Base-by-base conservation (phyloP, 2,888 invertebrate species). In the Rhagonycha lutea region DNA sequence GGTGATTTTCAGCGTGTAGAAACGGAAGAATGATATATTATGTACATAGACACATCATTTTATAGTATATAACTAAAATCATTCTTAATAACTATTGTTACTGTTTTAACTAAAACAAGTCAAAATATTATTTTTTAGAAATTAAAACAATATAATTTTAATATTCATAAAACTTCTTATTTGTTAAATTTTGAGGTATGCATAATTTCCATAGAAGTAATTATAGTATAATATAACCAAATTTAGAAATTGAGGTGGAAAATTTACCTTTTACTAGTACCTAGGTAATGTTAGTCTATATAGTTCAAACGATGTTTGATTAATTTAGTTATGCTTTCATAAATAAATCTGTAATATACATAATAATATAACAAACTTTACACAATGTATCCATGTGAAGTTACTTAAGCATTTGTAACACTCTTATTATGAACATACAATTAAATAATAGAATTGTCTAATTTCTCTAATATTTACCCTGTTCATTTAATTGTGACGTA, bases 1-100 rank as follows among this genome's bases (percentile, higher is more conserved):
- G 80, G 81, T 80, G 80, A 81, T 81, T 81, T 80, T 70, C 76
- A 73, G 73, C 76, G 70, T 76, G 70, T 70, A 67, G 65, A 65
- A 63, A 69, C 69, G 47, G 75, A 75, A 63, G 72, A 75, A 72
- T 75, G 75, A 75, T 75, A 47, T 32, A 32, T 12, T 47, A n/a
- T 47, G n/a, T 5, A n/a, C n/a, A n/a, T 9, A 9, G 8, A 9
- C 7, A 47, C n/a, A 47, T 47, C n/a, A 47, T 47, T 47, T 47
- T 47, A 7, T n/a, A n/a, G 1, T 9, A 9, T 18, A 18, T 18
- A 18, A 18, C 1, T 18, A 18, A 18, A 18, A 18, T 2, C 2
- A 18, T 18, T 18, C 18, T 18, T 18, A 2, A 18, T 18, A 18
- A 18, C 18, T 18, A 18, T 18, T 18, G n/a, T n/a, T n/a, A n/a